Conservation (phyloP, 2,888 invertebrate genomes). For the Epinotia brunnichana region DNA sequence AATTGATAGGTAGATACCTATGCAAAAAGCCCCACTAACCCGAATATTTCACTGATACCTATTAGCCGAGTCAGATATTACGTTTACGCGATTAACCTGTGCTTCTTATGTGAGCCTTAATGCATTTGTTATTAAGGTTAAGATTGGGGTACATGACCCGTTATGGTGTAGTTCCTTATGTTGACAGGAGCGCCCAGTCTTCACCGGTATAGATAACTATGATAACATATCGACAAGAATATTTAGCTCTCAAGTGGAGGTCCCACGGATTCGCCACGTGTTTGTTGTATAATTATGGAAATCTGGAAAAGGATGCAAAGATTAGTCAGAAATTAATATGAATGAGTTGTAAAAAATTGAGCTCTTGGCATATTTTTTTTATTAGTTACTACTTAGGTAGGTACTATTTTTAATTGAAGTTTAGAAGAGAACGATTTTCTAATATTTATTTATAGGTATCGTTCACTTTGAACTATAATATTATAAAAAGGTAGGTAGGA, state of each 20-base stretch:
- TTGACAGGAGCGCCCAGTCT: constrained; percentile 57
- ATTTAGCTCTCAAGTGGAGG: constrained; percentile 52
- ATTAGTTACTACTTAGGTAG: no score
- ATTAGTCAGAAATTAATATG: no score
- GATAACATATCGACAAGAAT: constrained; percentile 42
- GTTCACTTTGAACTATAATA: no score
- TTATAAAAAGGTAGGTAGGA: no score
- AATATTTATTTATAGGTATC: no score
- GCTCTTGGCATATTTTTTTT: no score
- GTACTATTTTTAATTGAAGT: no score
- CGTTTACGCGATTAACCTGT: neutral
- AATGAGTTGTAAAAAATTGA: no score
- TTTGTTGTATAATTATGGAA: constrained; percentile 47
- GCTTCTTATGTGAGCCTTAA: neutral
- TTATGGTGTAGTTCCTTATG: constrained; percentile 44
- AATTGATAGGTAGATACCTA: neutral
- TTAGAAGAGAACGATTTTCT: no score
- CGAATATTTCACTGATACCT: neutral
- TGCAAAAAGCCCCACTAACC: neutral
- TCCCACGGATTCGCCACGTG: constrained; percentile 54
- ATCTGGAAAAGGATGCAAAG: no score
- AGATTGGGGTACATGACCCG: neutral
- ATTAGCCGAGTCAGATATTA: neutral
- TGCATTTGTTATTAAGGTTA: neutral
- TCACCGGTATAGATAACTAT: constrained; percentile 37